Evolutionary conservation across 2,797 vertebrate genomes (phyloP).

Genomic region (Mormyrus proboscirostris): DNA sequence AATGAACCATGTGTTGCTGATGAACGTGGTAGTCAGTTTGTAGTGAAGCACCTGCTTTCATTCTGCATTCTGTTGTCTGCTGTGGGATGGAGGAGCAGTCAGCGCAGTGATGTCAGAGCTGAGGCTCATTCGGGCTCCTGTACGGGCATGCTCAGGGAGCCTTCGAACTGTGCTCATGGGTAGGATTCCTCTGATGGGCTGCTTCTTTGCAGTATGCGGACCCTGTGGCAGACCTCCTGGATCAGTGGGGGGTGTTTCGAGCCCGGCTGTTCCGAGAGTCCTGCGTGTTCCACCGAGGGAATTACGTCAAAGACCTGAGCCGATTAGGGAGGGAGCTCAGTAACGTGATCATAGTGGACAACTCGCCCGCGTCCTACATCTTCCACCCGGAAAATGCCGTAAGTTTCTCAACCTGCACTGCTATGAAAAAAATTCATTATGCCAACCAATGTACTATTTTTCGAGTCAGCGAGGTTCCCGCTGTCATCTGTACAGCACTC

Average conservation of each 20-base stretch:
- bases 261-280: conserved; percentile 96
- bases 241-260: conserved; percentile 93
- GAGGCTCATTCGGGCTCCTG: not conserved
- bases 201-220: conserved; percentile 76
- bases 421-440: not conserved
- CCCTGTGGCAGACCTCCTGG: conserved; percentile 92
- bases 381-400: conserved; percentile 98
- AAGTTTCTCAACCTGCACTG: conserved; percentile 46
- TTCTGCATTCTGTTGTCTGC: not conserved
- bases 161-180: not conserved
- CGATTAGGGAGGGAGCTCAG: conserved; percentile 88
- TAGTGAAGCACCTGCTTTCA: not conserved
- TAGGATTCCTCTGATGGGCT: not conserved
- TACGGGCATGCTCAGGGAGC: not conserved
- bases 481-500: not conserved
- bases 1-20: not conserved
- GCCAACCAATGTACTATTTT: not conserved
- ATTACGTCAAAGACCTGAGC: conserved; percentile 98
- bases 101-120: not conserved
- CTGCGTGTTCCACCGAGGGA: conserved; percentile 95
- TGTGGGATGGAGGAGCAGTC: not conserved
- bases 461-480: not conserved
- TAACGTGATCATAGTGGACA: conserved; percentile 95
- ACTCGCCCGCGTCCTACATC: conserved; percentile 97
- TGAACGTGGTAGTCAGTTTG: not conserved